Conservation (phyloP, 2,797 vertebrate genomes). For the Gymnothorax reevesii region DNA sequence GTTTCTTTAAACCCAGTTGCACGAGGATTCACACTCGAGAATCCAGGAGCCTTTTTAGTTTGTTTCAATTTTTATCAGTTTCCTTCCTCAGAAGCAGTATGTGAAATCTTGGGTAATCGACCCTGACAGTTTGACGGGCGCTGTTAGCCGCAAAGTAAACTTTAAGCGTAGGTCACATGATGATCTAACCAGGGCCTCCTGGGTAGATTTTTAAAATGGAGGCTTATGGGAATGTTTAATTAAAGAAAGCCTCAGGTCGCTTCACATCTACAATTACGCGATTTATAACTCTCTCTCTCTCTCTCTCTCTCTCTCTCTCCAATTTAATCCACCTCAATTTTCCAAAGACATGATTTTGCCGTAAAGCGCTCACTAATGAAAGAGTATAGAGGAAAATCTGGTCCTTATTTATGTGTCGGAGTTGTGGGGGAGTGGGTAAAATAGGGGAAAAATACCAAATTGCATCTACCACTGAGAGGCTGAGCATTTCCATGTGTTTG, state of each 20-base stretch:
- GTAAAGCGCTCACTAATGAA: constrained; percentile 39
- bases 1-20: neutral
- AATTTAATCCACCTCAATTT: constrained; percentile 41
- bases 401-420: constrained; percentile 22
- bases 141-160: neutral
- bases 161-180: neutral
- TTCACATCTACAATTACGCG: constrained; percentile 52
- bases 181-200: constrained; percentile 14
- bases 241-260: constrained; percentile 41
- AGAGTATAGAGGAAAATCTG: constrained; percentile 35
- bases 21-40: neutral
- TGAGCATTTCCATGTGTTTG: constrained; percentile 78
- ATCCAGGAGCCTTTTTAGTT: neutral
- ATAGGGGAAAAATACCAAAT: constrained; percentile 22
- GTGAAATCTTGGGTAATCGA: neutral
- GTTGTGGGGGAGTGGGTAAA: neutral
- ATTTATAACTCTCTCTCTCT: constrained; percentile 42
- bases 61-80: constrained; percentile 3
- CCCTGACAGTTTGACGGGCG: constrained; percentile 11
- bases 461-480: constrained; percentile 50
- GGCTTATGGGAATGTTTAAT: constrained; percentile 45
- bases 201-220: constrained; percentile 40
- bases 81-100: neutral
- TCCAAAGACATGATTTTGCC: constrained; percentile 46
- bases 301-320: neutral